Evolutionary conservation across 2,888 invertebrate genomes (phyloP).

Genomic region (Cerceris rybyensis): DNA sequence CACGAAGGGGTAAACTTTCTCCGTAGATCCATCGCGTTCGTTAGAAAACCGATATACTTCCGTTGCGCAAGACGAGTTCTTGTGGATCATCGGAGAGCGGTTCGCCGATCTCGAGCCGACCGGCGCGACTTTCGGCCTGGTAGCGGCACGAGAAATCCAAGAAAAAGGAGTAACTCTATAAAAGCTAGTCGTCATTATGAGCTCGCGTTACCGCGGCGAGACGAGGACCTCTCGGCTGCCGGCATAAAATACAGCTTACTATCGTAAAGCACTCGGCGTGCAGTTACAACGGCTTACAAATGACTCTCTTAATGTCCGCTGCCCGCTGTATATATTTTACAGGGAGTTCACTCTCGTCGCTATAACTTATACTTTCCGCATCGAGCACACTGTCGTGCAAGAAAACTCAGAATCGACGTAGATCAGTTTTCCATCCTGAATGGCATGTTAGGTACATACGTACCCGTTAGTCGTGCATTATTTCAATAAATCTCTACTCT

Average conservation of each 20-base stretch:
- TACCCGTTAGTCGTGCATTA: constrained; percentile 63
- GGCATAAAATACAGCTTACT: constrained; percentile 66
- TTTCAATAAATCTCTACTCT: constrained; percentile 43
- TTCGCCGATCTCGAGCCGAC: constrained; percentile 37
- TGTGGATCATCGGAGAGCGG: constrained; percentile 17
- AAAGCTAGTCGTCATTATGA: constrained; percentile 59
- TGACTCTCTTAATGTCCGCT: constrained; percentile 75
- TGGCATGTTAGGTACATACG: constrained; percentile 48
- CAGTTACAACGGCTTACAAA: constrained; percentile 73
- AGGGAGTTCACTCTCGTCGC: constrained; percentile 66
- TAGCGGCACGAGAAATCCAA: constrained; percentile 40
- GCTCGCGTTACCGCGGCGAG: constrained; percentile 47
- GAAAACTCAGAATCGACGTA: constrained; percentile 58
- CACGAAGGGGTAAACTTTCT: constrained; percentile 34
- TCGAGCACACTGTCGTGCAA: constrained; percentile 37
- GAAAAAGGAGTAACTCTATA: constrained; percentile 51
- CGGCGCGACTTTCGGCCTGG: constrained; percentile 46
- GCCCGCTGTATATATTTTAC: constrained; percentile 71
- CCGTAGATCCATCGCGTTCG: constrained; percentile 23
- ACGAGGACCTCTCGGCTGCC: constrained; percentile 47
- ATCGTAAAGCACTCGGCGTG: constrained; percentile 71
- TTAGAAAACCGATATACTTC: constrained; percentile 22
- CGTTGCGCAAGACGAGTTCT: constrained; percentile 37
- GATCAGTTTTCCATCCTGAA: constrained; percentile 70
- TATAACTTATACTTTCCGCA: constrained; percentile 76